A percentile compares a stretch with the other conserved stretches of the same genome.
Conservation (phyloP, 2,113 vertebrate genomes). For the Indicator indicator region DNA sequence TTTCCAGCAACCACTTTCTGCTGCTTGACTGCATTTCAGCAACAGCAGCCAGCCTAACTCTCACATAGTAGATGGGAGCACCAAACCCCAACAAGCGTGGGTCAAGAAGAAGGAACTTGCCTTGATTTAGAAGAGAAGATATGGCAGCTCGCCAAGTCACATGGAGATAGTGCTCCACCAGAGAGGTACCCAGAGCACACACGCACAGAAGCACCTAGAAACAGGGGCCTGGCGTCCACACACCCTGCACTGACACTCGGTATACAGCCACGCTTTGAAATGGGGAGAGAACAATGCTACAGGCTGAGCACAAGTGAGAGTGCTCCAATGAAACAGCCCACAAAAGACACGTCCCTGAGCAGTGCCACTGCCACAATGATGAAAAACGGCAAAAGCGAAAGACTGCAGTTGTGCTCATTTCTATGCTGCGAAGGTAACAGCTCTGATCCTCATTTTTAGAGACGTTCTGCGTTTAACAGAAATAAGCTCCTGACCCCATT, state of each 20-base stretch:
- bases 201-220: not conserved
- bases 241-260: accelerated
- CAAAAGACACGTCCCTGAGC: accelerated
- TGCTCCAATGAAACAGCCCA: too few relatives aligned
- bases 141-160: not conserved
- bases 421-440: accelerated
- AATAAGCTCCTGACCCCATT: accelerated
- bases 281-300: accelerated
- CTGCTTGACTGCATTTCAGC: not conserved
- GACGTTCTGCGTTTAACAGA: accelerated
- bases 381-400: not conserved
- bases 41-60: not conserved
- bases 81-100: not conserved
- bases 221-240: not conserved
- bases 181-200: not conserved
- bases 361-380: accelerated
- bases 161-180: accelerated
- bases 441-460: accelerated
- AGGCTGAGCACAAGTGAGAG: accelerated
- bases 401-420: accelerated
- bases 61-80: too few relatives aligned
- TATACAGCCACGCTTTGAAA: accelerated
- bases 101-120: not conserved
- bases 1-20: not conserved
- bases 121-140: not conserved